Evolutionary conservation across 2,113 vertebrate species (phyloP).

Genomic region (Chamaea fasciata): DNA sequence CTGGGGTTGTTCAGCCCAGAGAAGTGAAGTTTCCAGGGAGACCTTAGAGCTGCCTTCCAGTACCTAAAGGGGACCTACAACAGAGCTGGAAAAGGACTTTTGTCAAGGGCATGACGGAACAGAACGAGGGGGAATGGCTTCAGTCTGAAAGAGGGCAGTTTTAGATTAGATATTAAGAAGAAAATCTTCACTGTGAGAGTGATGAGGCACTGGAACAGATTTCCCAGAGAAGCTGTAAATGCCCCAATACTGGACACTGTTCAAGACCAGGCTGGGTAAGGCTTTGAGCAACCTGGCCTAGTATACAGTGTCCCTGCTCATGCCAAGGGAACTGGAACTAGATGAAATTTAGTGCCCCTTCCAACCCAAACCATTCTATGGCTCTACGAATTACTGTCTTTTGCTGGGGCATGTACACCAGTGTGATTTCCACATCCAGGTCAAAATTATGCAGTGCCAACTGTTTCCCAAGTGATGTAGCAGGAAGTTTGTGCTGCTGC

Average conservation of each 20-base stretch:
- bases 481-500: background rate
- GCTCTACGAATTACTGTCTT: background rate
- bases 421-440: background rate
- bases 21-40: background rate
- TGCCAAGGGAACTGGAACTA: background rate
- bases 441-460: background rate
- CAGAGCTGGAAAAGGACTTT: background rate
- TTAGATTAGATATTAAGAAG: background rate
- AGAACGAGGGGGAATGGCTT: background rate
- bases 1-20: background rate
- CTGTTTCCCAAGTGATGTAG: rapidly evolving
- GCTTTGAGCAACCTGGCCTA: background rate
- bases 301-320: background rate
- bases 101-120: background rate
- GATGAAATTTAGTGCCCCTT: background rate
- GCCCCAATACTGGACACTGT: background rate
- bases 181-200: background rate
- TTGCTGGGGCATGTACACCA: background rate
- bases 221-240: background rate
- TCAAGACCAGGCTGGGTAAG: background rate
- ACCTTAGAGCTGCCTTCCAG: background rate
- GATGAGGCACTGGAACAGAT: background rate
- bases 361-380: background rate
- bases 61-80: background rate
- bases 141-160: background rate